These are phyloP conservation scores for Drosophila parabipectinata DNA, from an alignment of 1,140 invertebrate genomes.

Conservation along the genomic window DNA sequence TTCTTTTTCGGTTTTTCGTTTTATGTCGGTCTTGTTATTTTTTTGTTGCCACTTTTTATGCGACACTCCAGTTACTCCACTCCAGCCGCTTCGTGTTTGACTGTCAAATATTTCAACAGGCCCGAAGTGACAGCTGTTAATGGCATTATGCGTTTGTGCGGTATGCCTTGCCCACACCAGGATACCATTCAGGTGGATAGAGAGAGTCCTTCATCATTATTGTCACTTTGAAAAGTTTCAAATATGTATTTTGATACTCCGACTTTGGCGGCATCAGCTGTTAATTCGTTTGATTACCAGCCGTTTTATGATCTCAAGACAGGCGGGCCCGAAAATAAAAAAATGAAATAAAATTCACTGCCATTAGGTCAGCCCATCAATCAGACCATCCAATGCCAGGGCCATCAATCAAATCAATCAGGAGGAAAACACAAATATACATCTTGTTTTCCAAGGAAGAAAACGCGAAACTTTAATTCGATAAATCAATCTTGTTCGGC, in stretches of 20 bases:
- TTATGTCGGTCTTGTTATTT: constrained; percentile 6
- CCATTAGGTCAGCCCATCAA: constrained; percentile 32
- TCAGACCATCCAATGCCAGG: constrained; percentile 5
- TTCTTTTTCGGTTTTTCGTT: background rate
- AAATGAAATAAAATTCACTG: background rate
- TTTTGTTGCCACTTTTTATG: constrained; percentile 24
- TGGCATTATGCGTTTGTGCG: constrained; percentile 69
- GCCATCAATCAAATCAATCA: constrained; percentile 37
- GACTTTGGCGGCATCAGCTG: constrained; percentile 33
- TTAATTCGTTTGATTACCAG: constrained; percentile 42
- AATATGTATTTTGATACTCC: constrained; percentile 30
- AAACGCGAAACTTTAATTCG: constrained; percentile 27
- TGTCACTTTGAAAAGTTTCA: constrained; percentile 3
- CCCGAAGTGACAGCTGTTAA: constrained; percentile 75
- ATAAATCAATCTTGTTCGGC: constrained; percentile 34
- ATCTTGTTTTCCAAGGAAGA: constrained; percentile 2
- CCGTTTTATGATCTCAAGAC: constrained; percentile 33
- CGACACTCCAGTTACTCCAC: constrained; percentile 16
- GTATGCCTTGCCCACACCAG: constrained; percentile 26
- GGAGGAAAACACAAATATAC: constrained; percentile 16
- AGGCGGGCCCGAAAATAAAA: no score
- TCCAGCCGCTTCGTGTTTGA: constrained; percentile 33
- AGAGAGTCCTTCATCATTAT: constrained; percentile 20
- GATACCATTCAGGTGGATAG: constrained; percentile 10
- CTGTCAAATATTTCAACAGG: constrained; percentile 73